phyloP scores from a whole-genome alignment of 2,888 invertebrate genomes.

The Panopea generosa region DNA sequence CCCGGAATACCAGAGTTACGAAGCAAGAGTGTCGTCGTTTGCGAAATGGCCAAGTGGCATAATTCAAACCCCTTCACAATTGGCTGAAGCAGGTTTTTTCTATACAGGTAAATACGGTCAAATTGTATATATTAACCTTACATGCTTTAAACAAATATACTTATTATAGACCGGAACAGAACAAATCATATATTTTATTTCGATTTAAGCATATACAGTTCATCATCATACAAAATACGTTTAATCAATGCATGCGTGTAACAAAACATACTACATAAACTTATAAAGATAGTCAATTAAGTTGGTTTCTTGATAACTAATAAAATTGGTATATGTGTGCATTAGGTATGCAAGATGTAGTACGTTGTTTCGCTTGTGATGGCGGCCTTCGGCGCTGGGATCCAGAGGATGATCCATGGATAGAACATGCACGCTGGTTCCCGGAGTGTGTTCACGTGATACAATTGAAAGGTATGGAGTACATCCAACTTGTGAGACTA shows the following conservation, averaged over 20 bases:
- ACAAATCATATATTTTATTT: too few species aligned
- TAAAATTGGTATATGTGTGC: too few species aligned
- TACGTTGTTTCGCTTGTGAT: conserved; percentile 49
- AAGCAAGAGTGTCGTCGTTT: conserved; percentile 17
- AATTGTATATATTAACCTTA: too few species aligned
- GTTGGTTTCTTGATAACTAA: too few species aligned
- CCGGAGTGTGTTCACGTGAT: conserved; percentile 58
- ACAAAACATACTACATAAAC: too few species aligned
- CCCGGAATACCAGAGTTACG: conserved; percentile 18
- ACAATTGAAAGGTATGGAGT: conserved; percentile 52
- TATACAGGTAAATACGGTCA: conserved; percentile 94
- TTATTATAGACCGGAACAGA: too few species aligned
- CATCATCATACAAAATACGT: too few species aligned
- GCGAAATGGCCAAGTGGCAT: conserved; percentile 91
- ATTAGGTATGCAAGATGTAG: conserved; percentile 22
- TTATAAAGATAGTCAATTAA: too few species aligned
- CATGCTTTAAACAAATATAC: too few species aligned
- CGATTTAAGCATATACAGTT: too few species aligned
- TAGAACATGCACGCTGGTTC: conserved; percentile 66
- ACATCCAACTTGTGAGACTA: conserved; percentile 54
- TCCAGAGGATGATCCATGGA: conserved; percentile 62
- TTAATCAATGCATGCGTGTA: too few species aligned
- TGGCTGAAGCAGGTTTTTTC: conserved; percentile 96
- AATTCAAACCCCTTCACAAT: conserved; percentile 91
- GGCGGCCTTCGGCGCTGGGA: conserved; percentile 65